Evolutionary conservation across 2,888 invertebrate genomes (phyloP), one percentile per base, ranked within the genome.

Genomic region (Mythimna pallens): DNA sequence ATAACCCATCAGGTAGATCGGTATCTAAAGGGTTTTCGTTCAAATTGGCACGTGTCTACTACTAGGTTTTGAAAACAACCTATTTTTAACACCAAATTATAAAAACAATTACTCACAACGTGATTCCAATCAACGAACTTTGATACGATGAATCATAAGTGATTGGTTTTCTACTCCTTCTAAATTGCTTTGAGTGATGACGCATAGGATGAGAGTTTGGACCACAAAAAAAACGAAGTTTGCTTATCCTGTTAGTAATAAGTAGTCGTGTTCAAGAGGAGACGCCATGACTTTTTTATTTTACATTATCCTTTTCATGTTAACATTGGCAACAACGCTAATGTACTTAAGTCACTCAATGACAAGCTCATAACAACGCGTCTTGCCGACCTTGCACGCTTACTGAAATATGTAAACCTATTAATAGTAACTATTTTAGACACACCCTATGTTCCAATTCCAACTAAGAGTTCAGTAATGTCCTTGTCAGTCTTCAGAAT

Each of bases 401-500:
- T 78, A 86, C 87, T 83, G 74, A 82, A 86, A 84, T 84, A 83
- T 86, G 82, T 81, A 70, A 82, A 78, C 63, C 78, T 76, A 80
- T 82, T 85, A 82, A 82, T 79, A 81, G 70, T 68, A 70, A 75
- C 73, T 70, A 61, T 80, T 71, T 80, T 72, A 75, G 78, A 63
- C 79, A 80, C 75, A 76, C 79, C 79, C 77, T 61, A 63, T 77
- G 75, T 71, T 81, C 70, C 66, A 78, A 77, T 77, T 78, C 66
- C 67, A 74, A 79, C 70, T 67, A 81, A 78, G 62, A 70, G 72
- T 73, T 47, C 70, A 83, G 83, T 80, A 86, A 82, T 80, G 85
- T 85, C 84, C 86, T 83, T 85, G 86, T 86, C 82, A 67, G 83
- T 85, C 77, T 83, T 85, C 81, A 79, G 74, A 85, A 83, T 74